Conservation (phyloP, 2,888 invertebrate species). For the Leptodirus hochenwartii region DNA sequence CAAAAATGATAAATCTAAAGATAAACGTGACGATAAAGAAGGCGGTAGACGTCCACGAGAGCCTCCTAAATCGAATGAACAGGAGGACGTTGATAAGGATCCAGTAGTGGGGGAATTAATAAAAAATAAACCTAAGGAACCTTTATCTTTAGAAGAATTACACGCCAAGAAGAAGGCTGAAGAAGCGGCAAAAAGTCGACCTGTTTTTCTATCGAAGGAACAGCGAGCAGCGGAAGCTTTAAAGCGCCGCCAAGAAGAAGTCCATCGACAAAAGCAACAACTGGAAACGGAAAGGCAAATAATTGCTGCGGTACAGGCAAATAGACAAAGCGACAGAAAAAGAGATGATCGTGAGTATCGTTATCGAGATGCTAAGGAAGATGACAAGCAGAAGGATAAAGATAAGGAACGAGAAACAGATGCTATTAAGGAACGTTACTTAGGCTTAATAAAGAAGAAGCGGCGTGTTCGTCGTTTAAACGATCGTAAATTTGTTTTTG, state of each 20-base stretch:
- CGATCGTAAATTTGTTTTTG: slow-evolving; percentile 98
- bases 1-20: slow-evolving; percentile 25
- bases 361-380: slow-evolving; percentile 29
- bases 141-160: slow-evolving; percentile 88
- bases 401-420: slow-evolving; percentile 87
- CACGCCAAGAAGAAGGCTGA: slow-evolving; percentile 92
- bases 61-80: too few species aligned
- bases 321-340: slow-evolving; percentile 17
- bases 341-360: slow-evolving; percentile 16
- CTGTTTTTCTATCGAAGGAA: slow-evolving; percentile 92
- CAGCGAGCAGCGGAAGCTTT: slow-evolving; percentile 83
- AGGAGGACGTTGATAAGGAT: slow-evolving; percentile 21
- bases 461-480: slow-evolving; percentile 82
- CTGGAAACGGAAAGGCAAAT: slow-evolving; percentile 43
- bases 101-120: slow-evolving; percentile 9
- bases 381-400: slow-evolving; percentile 43
- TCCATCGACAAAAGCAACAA: slow-evolving; percentile 57
- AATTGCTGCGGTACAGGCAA: slow-evolving; percentile 19
- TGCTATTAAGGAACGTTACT: slow-evolving; percentile 88
- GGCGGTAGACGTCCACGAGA: too few species aligned
- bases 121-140: slow-evolving; percentile 50
- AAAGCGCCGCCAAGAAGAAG: slow-evolving; percentile 74
- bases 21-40: slow-evolving; percentile 29
- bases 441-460: slow-evolving; percentile 86
- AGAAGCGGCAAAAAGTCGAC: slow-evolving; percentile 77